Evolutionary conservation across 2,797 vertebrate species (phyloP), one percentile per base, ranked within the genome.

Genomic region (Australoheros facetus): DNA sequence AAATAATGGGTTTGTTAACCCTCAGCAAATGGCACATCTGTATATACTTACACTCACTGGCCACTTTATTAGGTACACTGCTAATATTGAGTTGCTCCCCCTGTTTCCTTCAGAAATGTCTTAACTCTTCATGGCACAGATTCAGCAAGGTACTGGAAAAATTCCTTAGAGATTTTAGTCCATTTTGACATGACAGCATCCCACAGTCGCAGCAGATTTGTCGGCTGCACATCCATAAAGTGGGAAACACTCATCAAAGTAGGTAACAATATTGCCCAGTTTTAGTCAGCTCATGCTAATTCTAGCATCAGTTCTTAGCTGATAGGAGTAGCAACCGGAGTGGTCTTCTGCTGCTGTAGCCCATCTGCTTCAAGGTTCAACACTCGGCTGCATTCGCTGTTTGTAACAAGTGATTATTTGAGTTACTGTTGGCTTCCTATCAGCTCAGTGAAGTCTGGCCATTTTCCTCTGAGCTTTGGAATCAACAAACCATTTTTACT

Each of bases 401-500:
- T 42, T 42, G 39, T 42, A 42, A 42, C 39, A 4, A 42, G 39
- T 13, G 11, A 12, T 42, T 34, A 34, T 34, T 7, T 42, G 12
- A 42, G 39, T 42, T 12, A 4, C 11, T 4, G 39, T 13, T 42
- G 4, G 12, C 4, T 4, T 42, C 11, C 39, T 30, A 77, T 85
- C 78, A 82, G 11, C 60, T 88, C 26, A 8, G 85, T 85, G 72
- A 79, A 84, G 86, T 83, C 83, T 83, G 79, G 48, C 69, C 80
- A 81, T 88, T 90, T 62, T 85, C 83, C 60, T 90, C 80, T 88
- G 81, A 91, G 71, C 78, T 88, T 82, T 90, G 84, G 86, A 83
- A 92, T 87, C 89, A 87, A 83, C 56, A 69, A 81, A 76, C 55
- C 73, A 77, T 84, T 86, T 89, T 8, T 12, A 1, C 73, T 48